Percentiles rank a stretch among this genome's conserved stretches.
phyloP scores from a whole-genome alignment of 30 jellyfish, hydroid and myxozoan genomes.

The Phacellophora camtschatica region DNA sequence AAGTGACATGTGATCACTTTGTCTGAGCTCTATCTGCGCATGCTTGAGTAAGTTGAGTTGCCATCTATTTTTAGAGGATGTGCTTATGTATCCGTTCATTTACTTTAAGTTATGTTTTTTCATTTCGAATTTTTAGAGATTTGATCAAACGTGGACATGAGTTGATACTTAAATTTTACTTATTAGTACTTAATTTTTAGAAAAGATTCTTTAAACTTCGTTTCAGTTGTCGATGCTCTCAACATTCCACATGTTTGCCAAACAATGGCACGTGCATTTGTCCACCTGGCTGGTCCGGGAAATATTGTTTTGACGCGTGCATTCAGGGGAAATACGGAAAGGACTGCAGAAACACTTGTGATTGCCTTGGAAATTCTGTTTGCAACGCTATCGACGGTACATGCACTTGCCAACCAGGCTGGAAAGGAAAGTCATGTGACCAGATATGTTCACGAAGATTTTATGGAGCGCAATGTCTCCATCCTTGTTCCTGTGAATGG shows the following conservation, averaged over 20 bases:
- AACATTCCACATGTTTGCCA: constrained; percentile 70
- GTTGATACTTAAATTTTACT: no score
- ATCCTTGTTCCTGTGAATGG: constrained; percentile 58
- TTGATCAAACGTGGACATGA: no score
- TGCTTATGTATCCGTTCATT: no score
- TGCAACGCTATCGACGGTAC: constrained; percentile 72
- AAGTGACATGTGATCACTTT: no score
- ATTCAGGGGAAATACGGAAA: constrained; percentile 76
- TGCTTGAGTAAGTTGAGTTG: no score
- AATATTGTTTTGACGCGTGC: constrained; percentile 37
- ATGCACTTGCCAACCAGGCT: constrained; percentile 81
- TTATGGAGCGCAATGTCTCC: constrained; percentile 74
- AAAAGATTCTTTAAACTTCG: no score
- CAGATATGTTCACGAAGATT: constrained; percentile 18
- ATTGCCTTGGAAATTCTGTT: constrained; percentile 55
- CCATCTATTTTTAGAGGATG: no score
- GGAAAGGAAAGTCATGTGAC: constrained; percentile 66
- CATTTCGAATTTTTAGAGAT: no score
- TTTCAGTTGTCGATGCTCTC: constrained; percentile 80
- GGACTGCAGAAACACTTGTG: constrained; percentile 55
- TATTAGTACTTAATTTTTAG: no score
- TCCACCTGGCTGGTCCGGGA: constrained; percentile 87
- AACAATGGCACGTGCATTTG: constrained; percentile 79
- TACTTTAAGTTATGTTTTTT: no score
- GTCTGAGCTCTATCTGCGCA: no score